Base-by-base conservation (phyloP, 1,140 invertebrate species). In the Galleria mellonella region DNA sequence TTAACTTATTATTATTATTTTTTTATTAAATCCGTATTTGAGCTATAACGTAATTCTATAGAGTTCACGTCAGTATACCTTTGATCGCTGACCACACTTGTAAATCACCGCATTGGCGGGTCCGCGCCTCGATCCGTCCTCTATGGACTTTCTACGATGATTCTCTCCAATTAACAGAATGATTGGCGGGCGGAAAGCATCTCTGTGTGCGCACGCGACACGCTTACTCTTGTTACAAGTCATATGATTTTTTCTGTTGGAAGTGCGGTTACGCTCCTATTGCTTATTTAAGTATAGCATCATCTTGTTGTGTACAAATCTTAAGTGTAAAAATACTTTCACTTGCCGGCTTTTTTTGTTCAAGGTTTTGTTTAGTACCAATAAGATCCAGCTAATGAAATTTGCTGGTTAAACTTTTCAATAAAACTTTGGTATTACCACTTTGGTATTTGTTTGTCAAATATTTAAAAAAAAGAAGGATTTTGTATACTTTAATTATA, bases 151-250 rank as follows among this genome's bases (percentile, higher is more conserved):
- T 84, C 81, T 81, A 79, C 70, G 57, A 82, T 82, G 74, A 75
- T 84, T 75, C 77, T 84, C 77, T 84, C 81, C 81, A 82, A 84
- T 84, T 84, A 84, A 69, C 81, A 68, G 74, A 82, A 84, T 84
- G 72, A 84, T 83, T 83, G 77, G 65, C 67, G 71, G 62, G 55
- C 52, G 52, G 41, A 65, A 65, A 77, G 57, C 61, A 72, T 71
- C 73, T 71, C 58, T 54, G 60, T 57, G 39, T 67, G 62, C 48
- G 62, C 76, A 79, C 77, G 73, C 73, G 77, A 82, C 68, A 76
- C 72, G 74, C 66, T 81, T 75, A 59, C 66, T 81, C 71, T 78
- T 72, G 65, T 72, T 73, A 72, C 67, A 37, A 71, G 52, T 77
- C 71, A 63, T 68, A 64, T 63, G 55, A 69, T 68, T 66, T 72